These are phyloP conservation scores for Carassius gibelio DNA, from an alignment of 2,113 vertebrate species.

Conservation along the genomic window DNA sequence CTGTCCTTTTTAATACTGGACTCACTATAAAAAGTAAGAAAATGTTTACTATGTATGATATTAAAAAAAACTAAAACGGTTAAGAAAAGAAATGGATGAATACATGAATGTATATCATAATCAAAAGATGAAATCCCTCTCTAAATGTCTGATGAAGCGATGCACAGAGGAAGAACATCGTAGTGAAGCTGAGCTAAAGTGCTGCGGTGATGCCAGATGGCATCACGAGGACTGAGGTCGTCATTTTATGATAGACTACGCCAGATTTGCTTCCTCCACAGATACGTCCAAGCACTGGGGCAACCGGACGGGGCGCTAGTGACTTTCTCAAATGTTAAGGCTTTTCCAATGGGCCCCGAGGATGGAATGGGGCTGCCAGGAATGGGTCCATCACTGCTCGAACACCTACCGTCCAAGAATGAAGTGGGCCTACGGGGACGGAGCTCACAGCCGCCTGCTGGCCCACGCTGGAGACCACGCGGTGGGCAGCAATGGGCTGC, in stretches of 20 bases:
- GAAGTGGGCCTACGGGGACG: slow-evolving; percentile 80
- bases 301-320: neutral
- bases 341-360: slow-evolving; percentile 80
- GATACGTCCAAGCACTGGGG: neutral
- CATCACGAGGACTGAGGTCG: neutral
- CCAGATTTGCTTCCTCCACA: neutral
- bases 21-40: too few relatives aligned
- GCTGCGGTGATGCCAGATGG: neutral
- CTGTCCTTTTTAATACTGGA: slow-evolving; percentile 8
- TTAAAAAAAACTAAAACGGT: neutral
- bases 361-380: slow-evolving; percentile 83
- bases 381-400: slow-evolving; percentile 80
- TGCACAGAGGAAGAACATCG: neutral
- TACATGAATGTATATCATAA: neutral
- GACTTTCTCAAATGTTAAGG: slow-evolving; percentile 21
- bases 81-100: slow-evolving; percentile 2
- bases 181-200: slow-evolving; percentile 24
- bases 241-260: neutral
- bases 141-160: neutral
- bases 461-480: slow-evolving; percentile 87
- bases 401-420: slow-evolving; percentile 86
- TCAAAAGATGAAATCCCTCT: neutral
- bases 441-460: slow-evolving; percentile 86
- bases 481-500: slow-evolving; percentile 88
- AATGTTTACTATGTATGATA: neutral